A percentile compares a stretch with the other conserved stretches of the same genome.
These are phyloP conservation scores for Drosophila oshimai DNA, from an alignment of 1,140 invertebrate genomes.

Conservation along the genomic window DNA sequence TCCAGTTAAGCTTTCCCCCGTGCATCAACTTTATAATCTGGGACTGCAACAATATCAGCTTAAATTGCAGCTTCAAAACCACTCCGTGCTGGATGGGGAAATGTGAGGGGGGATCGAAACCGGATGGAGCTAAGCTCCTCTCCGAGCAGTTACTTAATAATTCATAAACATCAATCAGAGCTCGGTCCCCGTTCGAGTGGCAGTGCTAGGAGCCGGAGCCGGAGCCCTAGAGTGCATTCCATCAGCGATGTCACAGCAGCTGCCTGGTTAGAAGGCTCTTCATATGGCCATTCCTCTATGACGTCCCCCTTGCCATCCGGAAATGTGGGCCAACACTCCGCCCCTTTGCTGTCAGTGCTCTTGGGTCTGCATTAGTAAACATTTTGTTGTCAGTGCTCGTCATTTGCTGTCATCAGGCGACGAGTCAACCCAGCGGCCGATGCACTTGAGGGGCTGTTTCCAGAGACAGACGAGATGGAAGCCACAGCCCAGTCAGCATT, in stretches of 20 bases:
- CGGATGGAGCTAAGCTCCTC: conserved; percentile 8
- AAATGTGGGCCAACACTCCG: conserved; percentile 27
- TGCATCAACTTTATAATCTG: background rate
- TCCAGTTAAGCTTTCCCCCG: background rate
- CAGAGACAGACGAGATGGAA: background rate
- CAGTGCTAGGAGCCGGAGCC: background rate
- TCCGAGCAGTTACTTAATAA: conserved; percentile 56
- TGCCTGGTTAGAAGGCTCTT: conserved; percentile 30
- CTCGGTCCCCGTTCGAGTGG: conserved; percentile 9
- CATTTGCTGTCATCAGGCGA: conserved; percentile 62
- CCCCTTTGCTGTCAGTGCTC: conserved; percentile 6
- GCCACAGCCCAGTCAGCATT: conserved; percentile 12
- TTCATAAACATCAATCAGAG: conserved; percentile 72
- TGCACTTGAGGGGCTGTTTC: conserved; percentile 3
- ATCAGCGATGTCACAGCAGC: conserved; percentile 19
- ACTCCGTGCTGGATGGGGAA: background rate
- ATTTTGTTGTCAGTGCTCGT: conserved; percentile 72
- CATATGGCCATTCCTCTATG: conserved; percentile 6
- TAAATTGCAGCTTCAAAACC: background rate
- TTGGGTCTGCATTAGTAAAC: conserved; percentile 65
- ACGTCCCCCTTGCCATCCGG: background rate
- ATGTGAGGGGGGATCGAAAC: background rate
- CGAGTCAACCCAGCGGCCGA: conserved; percentile 18
- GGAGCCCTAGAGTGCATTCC: conserved; percentile 37
- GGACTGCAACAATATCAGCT: background rate